Evolutionary conservation across 2,797 vertebrate species (phyloP).

Genomic region (Sebastes paucispinis): DNA sequence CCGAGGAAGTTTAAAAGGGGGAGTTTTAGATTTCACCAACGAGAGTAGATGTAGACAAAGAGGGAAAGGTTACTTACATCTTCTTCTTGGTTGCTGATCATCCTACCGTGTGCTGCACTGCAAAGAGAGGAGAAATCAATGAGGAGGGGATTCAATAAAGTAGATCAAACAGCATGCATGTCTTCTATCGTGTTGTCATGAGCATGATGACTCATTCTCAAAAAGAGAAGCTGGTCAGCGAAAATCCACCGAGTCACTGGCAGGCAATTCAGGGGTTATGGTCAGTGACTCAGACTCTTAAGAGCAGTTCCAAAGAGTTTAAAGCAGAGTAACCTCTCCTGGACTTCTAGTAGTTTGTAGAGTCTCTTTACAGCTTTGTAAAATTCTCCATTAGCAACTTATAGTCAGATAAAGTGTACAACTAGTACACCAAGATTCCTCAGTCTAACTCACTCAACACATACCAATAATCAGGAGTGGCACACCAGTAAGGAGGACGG

Average conservation of each 20-base stretch:
- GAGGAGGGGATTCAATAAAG: neutral
- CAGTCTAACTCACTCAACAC: neutral
- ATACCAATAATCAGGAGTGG: no score
- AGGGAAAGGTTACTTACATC: conserved; percentile 82
- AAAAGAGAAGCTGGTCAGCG: conserved; percentile 23
- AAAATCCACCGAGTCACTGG: conserved; percentile 14
- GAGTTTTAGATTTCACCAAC: neutral
- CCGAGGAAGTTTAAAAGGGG: neutral
- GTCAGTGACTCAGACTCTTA: neutral
- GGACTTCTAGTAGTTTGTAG: neutral
- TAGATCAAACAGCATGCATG: neutral
- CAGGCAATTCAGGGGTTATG: no score
- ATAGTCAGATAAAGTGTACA: neutral
- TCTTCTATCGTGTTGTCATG: neutral
- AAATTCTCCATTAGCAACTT: neutral
- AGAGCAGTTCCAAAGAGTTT: neutral
- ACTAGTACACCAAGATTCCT: neutral
- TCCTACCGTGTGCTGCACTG: conserved; percentile 81
- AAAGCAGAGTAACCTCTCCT: no score
- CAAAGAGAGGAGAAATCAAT: conserved; percentile 40
- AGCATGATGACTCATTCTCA: conserved; percentile 29
- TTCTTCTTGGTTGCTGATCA: conserved; percentile 87
- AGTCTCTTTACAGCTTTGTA: neutral
- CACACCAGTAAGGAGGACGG: neutral
- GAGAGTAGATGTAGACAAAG: neutral